Percentiles rank a stretch among this genome's conserved stretches.
phyloP scores from a whole-genome alignment of 1,140 invertebrate species.

The Eumaeus atala region DNA sequence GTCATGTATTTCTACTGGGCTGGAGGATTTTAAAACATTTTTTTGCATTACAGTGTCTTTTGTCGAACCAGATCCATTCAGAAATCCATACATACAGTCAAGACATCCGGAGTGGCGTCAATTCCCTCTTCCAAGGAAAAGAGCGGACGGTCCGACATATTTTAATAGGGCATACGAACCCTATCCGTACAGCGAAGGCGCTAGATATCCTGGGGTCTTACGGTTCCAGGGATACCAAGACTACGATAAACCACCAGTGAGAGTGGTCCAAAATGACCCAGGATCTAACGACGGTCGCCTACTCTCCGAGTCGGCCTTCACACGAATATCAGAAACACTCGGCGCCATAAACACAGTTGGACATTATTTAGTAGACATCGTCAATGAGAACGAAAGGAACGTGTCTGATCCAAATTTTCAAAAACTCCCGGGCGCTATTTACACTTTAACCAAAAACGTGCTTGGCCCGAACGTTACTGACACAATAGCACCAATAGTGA shows the following conservation, averaged over 20 bases:
- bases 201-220: slow-evolving; percentile 12
- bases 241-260: slow-evolving; percentile 41
- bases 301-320: slow-evolving; percentile 76
- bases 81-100: slow-evolving; percentile 40
- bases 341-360: slow-evolving; percentile 89
- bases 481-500: slow-evolving; percentile 83
- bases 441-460: slow-evolving; percentile 87
- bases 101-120: slow-evolving; percentile 55
- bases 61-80: slow-evolving; percentile 37
- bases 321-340: slow-evolving; percentile 79
- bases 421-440: slow-evolving; percentile 79
- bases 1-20: too few species aligned
- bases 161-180: slow-evolving; percentile 19
- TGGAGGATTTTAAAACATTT: neutral
- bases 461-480: slow-evolving; percentile 86
- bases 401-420: slow-evolving; percentile 59
- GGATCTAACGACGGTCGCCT: slow-evolving; percentile 61
- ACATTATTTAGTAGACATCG: slow-evolving; percentile 88
- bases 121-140: slow-evolving; percentile 52
- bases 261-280: slow-evolving; percentile 39
- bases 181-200: slow-evolving; percentile 20
- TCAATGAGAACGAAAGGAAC: slow-evolving; percentile 59
- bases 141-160: slow-evolving; percentile 35
- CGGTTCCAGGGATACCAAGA: slow-evolving; percentile 34
- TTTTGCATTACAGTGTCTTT: slow-evolving; percentile 41